phyloP scores from a whole-genome alignment of 1,140 invertebrate genomes.

The Orius laevigatus region DNA sequence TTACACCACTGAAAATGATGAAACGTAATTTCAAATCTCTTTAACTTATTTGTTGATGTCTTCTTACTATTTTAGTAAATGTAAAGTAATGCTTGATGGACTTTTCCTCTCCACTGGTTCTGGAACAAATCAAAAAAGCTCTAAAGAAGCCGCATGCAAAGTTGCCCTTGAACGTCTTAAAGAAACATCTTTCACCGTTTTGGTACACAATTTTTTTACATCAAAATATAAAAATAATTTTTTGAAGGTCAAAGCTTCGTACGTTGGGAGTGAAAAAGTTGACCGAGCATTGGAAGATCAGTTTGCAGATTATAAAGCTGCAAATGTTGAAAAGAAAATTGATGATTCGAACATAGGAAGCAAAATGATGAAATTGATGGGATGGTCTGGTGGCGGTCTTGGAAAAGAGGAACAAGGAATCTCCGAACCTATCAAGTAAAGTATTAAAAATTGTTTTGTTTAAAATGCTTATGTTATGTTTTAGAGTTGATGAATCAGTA shows the following conservation, averaged over 20 bases:
- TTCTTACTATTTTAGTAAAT: constrained; percentile 5
- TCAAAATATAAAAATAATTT: neutral
- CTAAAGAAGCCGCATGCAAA: constrained; percentile 13
- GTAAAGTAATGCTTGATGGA: constrained; percentile 12
- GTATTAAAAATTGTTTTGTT: constrained; percentile 13
- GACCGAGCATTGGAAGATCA: constrained; percentile 4
- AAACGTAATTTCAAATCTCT: neutral
- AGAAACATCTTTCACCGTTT: constrained; percentile 15
- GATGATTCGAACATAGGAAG: constrained; percentile 38
- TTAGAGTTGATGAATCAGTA: constrained; percentile 26
- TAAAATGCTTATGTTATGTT: neutral
- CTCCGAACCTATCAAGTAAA: constrained; percentile 40
- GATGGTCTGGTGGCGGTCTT: constrained; percentile 60
- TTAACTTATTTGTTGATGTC: neutral
- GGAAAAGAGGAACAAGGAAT: constrained; percentile 51
- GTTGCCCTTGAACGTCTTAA: constrained; percentile 12
- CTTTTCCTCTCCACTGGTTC: constrained; percentile 7
- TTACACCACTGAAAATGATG: neutral
- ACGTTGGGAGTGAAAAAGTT: constrained; percentile 4
- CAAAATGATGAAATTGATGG: constrained; percentile 62
- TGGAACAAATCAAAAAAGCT: constrained; percentile 6
- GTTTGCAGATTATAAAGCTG: too few relatives aligned
- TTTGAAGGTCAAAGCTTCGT: constrained; percentile 5
- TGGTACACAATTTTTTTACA: constrained; percentile 2
- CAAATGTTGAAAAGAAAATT: neutral